phyloP scores from a whole-genome alignment of 35 echinoderm and acorn worm species.

The Lytechinus variegatus region DNA sequence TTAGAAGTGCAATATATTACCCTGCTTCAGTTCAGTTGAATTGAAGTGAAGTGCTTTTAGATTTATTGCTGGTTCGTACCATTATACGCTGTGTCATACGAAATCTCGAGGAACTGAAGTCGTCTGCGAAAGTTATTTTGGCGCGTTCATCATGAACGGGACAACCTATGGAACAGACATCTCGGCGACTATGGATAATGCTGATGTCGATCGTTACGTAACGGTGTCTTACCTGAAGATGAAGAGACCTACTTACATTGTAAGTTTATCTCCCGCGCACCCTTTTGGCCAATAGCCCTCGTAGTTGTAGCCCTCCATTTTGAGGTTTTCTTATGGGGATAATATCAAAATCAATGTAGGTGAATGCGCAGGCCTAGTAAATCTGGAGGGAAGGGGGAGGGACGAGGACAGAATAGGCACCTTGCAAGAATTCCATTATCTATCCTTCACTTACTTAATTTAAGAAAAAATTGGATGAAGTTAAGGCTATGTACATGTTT shows the following conservation, averaged over 20 bases:
- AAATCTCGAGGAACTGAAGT: not conserved
- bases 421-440: no score
- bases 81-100: not conserved
- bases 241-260: not conserved
- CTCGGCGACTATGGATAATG: not conserved
- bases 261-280: not conserved
- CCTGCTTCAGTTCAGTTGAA: not conserved
- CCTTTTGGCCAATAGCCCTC: no score
- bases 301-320: no score
- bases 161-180: not conserved
- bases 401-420: no score
- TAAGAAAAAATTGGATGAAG: no score
- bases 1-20: not conserved
- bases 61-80: not conserved
- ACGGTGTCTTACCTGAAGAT: slow-evolving; percentile 17
- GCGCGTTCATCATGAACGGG: not conserved
- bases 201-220: not conserved
- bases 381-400: no score
- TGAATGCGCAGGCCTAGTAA: no score
- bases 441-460: no score
- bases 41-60: not conserved
- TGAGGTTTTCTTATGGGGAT: no score
- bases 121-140: not conserved
- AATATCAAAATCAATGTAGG: no score
- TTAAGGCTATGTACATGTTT: no score